These are phyloP conservation scores for Zoanthus sansibaricus DNA, from an alignment of 92 coral and sea anemone species.

Conservation along the genomic window DNA sequence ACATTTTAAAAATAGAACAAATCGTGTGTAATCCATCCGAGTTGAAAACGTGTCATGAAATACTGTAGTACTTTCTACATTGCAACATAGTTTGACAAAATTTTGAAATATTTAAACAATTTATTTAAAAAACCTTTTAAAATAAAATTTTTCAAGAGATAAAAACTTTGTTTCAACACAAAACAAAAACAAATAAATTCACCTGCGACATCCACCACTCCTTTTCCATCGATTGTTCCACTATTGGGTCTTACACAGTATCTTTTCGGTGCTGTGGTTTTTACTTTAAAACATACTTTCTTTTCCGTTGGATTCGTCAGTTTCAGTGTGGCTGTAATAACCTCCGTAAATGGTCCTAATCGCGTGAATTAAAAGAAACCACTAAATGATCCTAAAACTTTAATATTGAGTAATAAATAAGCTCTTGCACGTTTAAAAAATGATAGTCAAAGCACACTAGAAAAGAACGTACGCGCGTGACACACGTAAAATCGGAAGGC, in stretches of 20 bases:
- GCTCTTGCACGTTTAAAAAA: slow-evolving; percentile 9
- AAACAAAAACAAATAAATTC: slow-evolving; percentile 16
- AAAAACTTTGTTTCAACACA: not conserved
- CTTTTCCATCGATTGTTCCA: slow-evolving; percentile 83
- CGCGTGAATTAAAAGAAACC: slow-evolving; percentile 1
- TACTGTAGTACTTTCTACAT: not conserved
- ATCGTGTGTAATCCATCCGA: not conserved
- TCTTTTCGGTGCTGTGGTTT: slow-evolving; percentile 97
- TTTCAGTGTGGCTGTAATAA: slow-evolving; percentile 87
- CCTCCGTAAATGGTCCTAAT: slow-evolving; percentile 94
- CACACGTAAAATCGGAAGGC: not conserved
- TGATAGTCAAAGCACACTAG: slow-evolving; percentile 6
- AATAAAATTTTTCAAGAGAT: not conserved
- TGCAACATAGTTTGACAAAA: too few species aligned
- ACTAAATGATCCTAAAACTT: slow-evolving; percentile 7
- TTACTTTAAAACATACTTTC: slow-evolving; percentile 96
- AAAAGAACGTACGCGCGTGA: not conserved
- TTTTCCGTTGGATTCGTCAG: slow-evolving; percentile 91
- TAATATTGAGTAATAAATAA: slow-evolving; percentile 26
- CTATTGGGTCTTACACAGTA: slow-evolving; percentile 99
- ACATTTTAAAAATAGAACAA: not conserved
- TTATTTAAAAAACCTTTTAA: not conserved
- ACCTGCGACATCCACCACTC: slow-evolving; percentile 96
- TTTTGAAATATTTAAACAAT: not conserved
- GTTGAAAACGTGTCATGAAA: not conserved